Base-by-base conservation (phyloP, 1,140 invertebrate species). In the Neuroterus valhalla region DNA sequence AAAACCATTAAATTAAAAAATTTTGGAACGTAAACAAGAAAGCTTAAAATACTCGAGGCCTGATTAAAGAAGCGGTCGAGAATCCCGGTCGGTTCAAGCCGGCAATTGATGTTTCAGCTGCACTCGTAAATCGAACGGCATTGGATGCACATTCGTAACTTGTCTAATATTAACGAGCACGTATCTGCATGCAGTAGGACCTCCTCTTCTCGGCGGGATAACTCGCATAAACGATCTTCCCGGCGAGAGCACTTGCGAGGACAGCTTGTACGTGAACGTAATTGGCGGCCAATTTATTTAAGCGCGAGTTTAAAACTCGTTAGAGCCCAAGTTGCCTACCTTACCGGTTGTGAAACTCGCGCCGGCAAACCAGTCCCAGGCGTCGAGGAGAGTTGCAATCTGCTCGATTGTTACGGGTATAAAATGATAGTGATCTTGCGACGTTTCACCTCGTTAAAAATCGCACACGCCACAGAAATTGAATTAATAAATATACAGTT, bases 261-360 rank as follows among this genome's bases (percentile, higher is more conserved):
- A 78, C 71, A 76, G 50, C 45, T 70, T 71, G 31, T 81, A 79
- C 74, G 67, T 79, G 14, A 46, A 31, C 66, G 70, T 83, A 87
- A 85, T 85, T 81, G 75, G 62, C 8, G 66, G 55, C 17, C 79
- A 86, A 87, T 89, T 85, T 84, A 81, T 84, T 86, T 83, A 84
- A 83, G 84, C 72, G 73, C 74, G 73, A 77, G 69, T 43, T 78
- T 74, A 71, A 81, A 74, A 85, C 79, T 86, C 72, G 82, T 87
- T 86, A 81, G 52, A 44, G 15, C 5, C 72, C 43, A 67, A 76
- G 84, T 69, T 76, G 80, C 80, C 88, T 90, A 86, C 89, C 82
- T 89, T 90, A 89, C 81, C 89, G 86, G 78, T 88, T 68, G 85
- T 43, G 73, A 78, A 72, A 77, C 74, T 71, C 45, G 70, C 75